Percentiles rank a stretch among this genome's conserved stretches.
Evolutionary conservation across 92 coral and sea anemone genomes (phyloP).

Genomic region (Porites divaricata): DNA sequence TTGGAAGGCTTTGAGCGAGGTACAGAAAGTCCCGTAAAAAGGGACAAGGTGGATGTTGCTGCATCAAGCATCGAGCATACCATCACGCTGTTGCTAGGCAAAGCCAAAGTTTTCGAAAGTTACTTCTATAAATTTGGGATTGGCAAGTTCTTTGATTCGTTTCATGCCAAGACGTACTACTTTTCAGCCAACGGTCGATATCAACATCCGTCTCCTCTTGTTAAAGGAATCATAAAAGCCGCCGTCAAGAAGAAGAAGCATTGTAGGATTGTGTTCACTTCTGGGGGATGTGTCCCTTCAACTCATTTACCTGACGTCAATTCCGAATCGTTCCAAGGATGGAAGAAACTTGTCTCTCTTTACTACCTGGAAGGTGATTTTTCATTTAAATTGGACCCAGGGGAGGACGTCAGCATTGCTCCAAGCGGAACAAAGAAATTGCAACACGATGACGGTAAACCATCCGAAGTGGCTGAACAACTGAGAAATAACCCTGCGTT

Average conservation of each 20-base stretch:
- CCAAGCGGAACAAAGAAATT: constrained; percentile 4
- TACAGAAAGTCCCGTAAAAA: not conserved
- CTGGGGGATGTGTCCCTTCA: constrained; percentile 7
- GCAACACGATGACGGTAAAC: not conserved
- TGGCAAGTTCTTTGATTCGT: constrained; percentile 8
- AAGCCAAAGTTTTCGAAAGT: not conserved
- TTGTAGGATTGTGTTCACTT: constrained; percentile 21
- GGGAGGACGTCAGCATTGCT: not conserved
- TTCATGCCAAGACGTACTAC: constrained; percentile 30
- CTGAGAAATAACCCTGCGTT: constrained; percentile 13
- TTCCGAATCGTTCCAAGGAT: not conserved
- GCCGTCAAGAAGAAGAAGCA: constrained; percentile 26
- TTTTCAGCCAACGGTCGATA: constrained; percentile 13
- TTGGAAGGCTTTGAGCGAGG: not conserved
- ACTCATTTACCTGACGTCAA: constrained; percentile 6
- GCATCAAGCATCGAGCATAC: too few species aligned
- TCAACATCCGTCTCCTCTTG: constrained; percentile 7
- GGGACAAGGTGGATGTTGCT: not conserved
- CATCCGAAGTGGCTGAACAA: constrained; percentile 5
- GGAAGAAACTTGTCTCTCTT: constrained; percentile 18
- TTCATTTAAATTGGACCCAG: constrained; percentile 13
- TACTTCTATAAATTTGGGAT: constrained; percentile 23
- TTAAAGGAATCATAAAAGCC: constrained; percentile 32
- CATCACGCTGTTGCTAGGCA: not conserved
- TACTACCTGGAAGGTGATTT: constrained; percentile 14